Evolutionary conservation across 2,113 vertebrate genomes (phyloP).

Genomic region (Micronycteris hirsuta): DNA sequence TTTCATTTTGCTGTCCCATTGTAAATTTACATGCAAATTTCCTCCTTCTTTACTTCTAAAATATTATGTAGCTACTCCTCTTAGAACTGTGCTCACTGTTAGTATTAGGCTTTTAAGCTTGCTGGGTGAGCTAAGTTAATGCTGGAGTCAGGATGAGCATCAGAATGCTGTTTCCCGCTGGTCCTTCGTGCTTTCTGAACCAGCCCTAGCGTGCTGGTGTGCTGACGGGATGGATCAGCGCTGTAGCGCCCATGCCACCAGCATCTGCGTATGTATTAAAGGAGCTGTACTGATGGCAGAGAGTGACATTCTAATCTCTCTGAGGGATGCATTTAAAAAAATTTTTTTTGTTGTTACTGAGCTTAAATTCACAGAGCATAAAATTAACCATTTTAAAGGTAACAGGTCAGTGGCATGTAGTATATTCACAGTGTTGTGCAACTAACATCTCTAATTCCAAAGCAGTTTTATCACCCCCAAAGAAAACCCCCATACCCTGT

Average conservation of each 20-base stretch:
- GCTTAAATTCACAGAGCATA: not conserved
- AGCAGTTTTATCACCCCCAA: not conserved
- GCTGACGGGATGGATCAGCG: not conserved
- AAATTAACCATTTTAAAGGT: not conserved
- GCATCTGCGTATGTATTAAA: not conserved
- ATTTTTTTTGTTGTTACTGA: not conserved
- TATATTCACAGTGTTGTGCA: not conserved
- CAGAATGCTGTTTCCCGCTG: not conserved
- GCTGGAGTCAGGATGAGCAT: not conserved
- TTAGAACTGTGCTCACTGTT: not conserved
- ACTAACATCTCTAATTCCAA: not conserved
- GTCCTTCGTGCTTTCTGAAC: not conserved
- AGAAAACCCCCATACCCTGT: not conserved
- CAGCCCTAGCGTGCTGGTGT: not conserved
- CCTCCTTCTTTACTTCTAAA: not conserved
- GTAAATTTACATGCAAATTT: not conserved
- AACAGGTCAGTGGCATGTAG: not conserved
- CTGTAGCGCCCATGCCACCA: not conserved
- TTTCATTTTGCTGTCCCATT: not conserved
- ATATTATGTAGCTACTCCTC: not conserved
- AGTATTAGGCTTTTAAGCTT: not conserved
- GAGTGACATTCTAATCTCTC: not conserved
- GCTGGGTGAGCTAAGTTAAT: not conserved
- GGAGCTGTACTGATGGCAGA: not conserved
- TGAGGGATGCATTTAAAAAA: not conserved